Percentiles rank a stretch among this genome's conserved stretches.
Evolutionary conservation across 2,888 invertebrate genomes (phyloP).

Genomic region (Heliconius cydno): DNA sequence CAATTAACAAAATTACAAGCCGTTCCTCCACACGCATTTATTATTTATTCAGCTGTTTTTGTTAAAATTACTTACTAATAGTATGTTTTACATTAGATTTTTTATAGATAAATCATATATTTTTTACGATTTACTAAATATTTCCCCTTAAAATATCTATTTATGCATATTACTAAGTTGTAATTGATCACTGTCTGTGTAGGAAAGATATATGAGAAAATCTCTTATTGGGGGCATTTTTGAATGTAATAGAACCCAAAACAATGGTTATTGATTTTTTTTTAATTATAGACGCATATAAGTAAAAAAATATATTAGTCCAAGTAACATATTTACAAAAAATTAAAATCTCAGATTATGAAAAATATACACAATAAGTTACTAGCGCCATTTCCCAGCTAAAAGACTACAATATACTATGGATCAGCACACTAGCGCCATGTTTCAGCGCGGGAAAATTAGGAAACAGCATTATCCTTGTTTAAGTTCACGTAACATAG

Average conservation of each 20-base stretch:
- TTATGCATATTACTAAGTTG: background rate
- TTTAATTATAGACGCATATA: too few relatives aligned
- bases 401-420: background rate
- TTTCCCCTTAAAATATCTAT: too few relatives aligned
- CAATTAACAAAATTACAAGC: constrained; percentile 1
- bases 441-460: constrained; percentile 24
- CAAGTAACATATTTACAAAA: background rate
- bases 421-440: constrained; percentile 38
- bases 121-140: too few relatives aligned
- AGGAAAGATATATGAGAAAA: too few relatives aligned
- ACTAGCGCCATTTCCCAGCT: constrained; percentile 2
- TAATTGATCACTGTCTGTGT: too few relatives aligned
- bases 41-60: background rate
- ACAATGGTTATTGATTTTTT: too few relatives aligned
- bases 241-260: too few relatives aligned
- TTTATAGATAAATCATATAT: too few relatives aligned
- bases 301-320: background rate
- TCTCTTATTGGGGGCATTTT: too few relatives aligned
- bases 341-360: background rate
- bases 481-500: constrained; percentile 49
- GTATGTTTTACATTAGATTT: background rate
- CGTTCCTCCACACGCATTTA: background rate
- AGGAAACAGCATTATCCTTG: constrained; percentile 24
- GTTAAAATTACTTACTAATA: background rate
- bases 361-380: background rate